Evolutionary conservation across 2,113 vertebrate species (phyloP).

Genomic region (Furnarius figulus): DNA sequence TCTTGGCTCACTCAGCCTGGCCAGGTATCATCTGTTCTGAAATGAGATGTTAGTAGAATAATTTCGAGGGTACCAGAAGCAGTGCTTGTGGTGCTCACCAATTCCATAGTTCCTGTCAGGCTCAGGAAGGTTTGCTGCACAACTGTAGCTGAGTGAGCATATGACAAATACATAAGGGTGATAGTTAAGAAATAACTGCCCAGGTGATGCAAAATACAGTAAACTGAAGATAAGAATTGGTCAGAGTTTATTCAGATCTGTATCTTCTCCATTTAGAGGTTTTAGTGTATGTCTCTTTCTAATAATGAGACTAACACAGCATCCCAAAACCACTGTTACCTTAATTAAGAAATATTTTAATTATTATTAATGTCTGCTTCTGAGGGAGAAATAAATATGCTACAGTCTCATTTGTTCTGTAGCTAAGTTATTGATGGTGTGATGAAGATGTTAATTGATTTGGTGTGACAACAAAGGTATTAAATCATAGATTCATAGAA

Average conservation of each 20-base stretch:
- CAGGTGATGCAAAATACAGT: not conserved
- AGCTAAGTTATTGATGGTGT: not conserved
- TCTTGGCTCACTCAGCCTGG: not conserved
- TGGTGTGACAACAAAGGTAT: not conserved
- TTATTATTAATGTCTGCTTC: not conserved
- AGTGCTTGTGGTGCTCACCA: not conserved
- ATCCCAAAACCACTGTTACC: not conserved
- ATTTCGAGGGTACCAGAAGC: not conserved
- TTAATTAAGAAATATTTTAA: not conserved
- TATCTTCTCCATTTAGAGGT: not conserved
- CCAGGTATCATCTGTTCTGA: not conserved
- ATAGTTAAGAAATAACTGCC: not conserved
- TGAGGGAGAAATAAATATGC: not conserved
- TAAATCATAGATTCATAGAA: not conserved
- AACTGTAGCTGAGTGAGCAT: accelerated
- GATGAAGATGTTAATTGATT: not conserved
- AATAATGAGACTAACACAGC: not conserved
- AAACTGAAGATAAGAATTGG: not conserved
- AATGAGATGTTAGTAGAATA: not conserved
- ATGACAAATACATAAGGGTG: not conserved
- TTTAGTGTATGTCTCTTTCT: not conserved
- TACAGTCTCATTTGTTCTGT: not conserved
- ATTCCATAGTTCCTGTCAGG: not conserved
- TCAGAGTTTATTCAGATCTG: not conserved
- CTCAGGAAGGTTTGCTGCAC: not conserved